These are phyloP conservation scores for Carassius auratus DNA, from an alignment of 2,113 vertebrate genomes.

Conservation along the genomic window DNA sequence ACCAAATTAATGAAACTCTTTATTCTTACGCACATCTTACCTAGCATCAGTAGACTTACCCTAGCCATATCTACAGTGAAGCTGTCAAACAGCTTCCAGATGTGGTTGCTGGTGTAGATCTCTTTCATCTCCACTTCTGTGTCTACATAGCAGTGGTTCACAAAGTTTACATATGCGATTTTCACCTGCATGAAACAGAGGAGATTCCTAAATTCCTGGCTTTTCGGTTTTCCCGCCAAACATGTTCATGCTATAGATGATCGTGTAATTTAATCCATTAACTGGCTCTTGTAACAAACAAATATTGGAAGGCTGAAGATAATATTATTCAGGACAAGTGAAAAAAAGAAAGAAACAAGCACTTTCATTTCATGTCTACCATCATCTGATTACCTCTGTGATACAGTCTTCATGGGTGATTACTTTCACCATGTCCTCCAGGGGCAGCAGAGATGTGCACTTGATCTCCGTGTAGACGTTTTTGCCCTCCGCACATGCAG, in stretches of 20 bases:
- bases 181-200: slow-evolving; percentile 82
- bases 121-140: slow-evolving; percentile 99
- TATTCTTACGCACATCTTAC: not conserved
- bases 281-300: not conserved
- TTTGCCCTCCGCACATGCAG: slow-evolving; percentile 94
- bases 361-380: not conserved
- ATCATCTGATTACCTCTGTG: slow-evolving; percentile 81
- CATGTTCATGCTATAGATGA: not conserved
- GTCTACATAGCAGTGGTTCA: slow-evolving; percentile 98
- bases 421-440: slow-evolving; percentile 94
- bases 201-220: not conserved
- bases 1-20: not conserved
- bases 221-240: not conserved
- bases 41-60: slow-evolving; percentile 63
- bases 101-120: slow-evolving; percentile 98
- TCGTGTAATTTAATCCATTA: not conserved
- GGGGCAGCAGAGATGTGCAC: slow-evolving; percentile 93
- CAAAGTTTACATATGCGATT: slow-evolving; percentile 94
- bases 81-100: slow-evolving; percentile 95
- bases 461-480: slow-evolving; percentile 99
- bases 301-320: not conserved
- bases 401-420: slow-evolving; percentile 96
- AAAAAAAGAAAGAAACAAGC: not conserved
- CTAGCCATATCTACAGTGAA: slow-evolving; percentile 93
- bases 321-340: not conserved